These are phyloP conservation scores for Acholoe squamosa DNA, from an alignment of 2,888 invertebrate species.

Conservation along the genomic window DNA sequence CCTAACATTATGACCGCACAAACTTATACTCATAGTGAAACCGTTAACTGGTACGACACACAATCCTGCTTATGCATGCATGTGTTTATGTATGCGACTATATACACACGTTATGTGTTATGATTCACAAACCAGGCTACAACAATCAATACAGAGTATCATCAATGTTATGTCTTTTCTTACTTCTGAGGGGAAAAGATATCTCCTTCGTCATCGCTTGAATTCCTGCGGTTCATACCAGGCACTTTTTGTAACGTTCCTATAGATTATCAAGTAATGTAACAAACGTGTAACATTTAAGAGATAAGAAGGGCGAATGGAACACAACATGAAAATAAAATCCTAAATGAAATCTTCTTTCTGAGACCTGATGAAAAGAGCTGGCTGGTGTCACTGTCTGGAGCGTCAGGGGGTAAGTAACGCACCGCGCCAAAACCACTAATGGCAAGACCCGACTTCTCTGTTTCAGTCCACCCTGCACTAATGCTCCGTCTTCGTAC, in stretches of 20 bases:
- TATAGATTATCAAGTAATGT: not conserved
- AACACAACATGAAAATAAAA: slow-evolving; percentile 26
- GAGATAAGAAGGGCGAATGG: not conserved
- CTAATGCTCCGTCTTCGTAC: not conserved
- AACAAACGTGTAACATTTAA: slow-evolving; percentile 22
- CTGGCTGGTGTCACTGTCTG: slow-evolving; percentile 15
- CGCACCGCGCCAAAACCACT: slow-evolving; percentile 1
- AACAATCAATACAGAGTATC: slow-evolving; percentile 39
- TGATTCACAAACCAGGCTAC: slow-evolving; percentile 21
- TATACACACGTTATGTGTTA: not conserved
- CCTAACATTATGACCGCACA: not conserved
- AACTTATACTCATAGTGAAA: slow-evolving; percentile 18
- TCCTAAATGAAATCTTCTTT: too few species aligned
- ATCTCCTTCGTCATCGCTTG: not conserved
- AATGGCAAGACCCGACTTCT: slow-evolving; percentile 16
- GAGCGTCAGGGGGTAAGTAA: not conserved
- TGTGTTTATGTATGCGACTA: not conserved
- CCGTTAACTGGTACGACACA: not conserved
- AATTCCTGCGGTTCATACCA: slow-evolving; percentile 42
- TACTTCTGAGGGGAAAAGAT: slow-evolving; percentile 7
- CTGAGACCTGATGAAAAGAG: slow-evolving; percentile 19
- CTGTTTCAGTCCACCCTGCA: not conserved
- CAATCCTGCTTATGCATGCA: not conserved
- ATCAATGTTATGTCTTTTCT: slow-evolving; percentile 3
- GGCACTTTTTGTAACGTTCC: slow-evolving; percentile 46